Evolutionary conservation across 2,888 invertebrate species (phyloP), one percentile per base, ranked within the genome.

Genomic region (Troides aeacus): DNA sequence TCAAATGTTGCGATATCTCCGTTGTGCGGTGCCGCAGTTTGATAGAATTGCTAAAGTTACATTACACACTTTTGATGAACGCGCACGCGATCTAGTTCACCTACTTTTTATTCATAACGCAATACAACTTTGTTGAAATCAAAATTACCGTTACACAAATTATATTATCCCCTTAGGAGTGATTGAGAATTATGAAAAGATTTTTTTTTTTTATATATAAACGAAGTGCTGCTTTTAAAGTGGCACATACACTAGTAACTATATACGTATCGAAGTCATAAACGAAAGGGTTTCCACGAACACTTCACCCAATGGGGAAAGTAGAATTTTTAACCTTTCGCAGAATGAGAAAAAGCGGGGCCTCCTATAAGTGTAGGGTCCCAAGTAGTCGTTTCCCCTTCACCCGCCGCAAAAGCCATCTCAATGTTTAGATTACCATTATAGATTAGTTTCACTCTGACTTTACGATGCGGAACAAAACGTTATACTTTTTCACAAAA

Each of bases 11-110:
- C 75, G 78, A 76, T 76, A 77, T 77, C 77, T 72, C 77, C 73
- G 72, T 72, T 74, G 73, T 74, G 78, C 75, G 73, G 75, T 73
- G 73, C 74, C 72, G 73, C 71, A 73, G 74, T 76, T 76, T 74
- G 75, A 76, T 75, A 74, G 73, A 76, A 76, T 75, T 74, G 71
- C 69, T 72, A 72, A 68, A 77, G 77, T 76, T 76, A 77, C 76
- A 76, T 74, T 73, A 78, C 73, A 72, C 71, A 73, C 73, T 71
- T 74, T 70, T 75, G 75, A 78, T 74, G 75, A 74, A 77, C 76
- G 75, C 74, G 69, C 78, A 78, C 78, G 76, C 78, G 73, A 78
- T 72, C 64, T 66, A 70, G 63, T 64, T 67, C 67, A 46, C 67
- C 70, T 61, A 75, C 65, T 71, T 66, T 71, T 70, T 75, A 63